Base-by-base conservation (phyloP, 2,888 invertebrate species). In the Drosophila dives region DNA sequence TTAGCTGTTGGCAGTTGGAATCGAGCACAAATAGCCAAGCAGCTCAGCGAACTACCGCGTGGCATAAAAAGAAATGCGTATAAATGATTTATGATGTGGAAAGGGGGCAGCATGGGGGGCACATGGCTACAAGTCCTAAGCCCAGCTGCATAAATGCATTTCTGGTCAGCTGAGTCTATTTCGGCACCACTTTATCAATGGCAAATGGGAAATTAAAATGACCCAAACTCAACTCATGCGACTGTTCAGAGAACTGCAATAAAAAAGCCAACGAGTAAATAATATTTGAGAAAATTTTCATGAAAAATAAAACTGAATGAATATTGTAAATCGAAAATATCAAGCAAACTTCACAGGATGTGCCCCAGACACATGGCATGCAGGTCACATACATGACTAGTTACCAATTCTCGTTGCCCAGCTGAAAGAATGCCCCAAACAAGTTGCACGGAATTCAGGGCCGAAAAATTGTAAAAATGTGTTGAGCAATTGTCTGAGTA, bases 41-140 rank as follows among this genome's bases (percentile, higher is more conserved):
- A 29, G 69, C 86, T 72, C 49, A 42, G 51, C 65, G 53, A 79
- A 75, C 81, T 80, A 89, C 83, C 70, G 76, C 76, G 70, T 81
- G 81, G 78, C 76, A 80, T 64, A 75, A 70, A 81, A 75, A 74
- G 73, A 76, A 78, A 60, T 60, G 78, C 72, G 71, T 74, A 85
- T 85, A 87, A 89, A 85, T 89, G 87, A 85, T 85, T 85, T 89
- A 85, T 89, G 82, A 79, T 69, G 70, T 66, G 29, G 54, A 11
- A 42, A 34, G 40, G 48, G n/a, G 26, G 49, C 42, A 40, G 50
- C 23, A 11, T 26, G 12, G 23, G 59, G 45, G 42, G 51, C 20
- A 26, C n/a, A 38, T 48, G 40, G 40, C 23, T 15, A 15, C 26
- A 38, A 33, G 17, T 42, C 36, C 53, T n/a, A 38, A 40, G 40